These are phyloP conservation scores for Ovibos moschatus DNA, from an alignment of 2,113 vertebrate genomes.

Conservation along the genomic window DNA sequence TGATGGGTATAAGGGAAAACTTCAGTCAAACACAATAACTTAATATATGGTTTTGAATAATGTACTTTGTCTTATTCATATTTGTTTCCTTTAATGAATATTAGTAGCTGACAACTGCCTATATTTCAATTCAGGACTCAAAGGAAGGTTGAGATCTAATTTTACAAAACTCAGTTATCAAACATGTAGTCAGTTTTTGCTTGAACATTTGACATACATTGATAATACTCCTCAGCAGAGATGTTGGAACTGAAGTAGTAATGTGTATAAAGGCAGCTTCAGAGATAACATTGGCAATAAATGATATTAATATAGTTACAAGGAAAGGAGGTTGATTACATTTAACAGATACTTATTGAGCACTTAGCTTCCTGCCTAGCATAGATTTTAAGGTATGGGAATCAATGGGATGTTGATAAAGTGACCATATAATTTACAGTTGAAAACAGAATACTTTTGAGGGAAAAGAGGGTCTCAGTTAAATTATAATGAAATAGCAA, in stretches of 20 bases:
- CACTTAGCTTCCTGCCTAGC: not conserved
- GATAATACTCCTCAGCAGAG: not conserved
- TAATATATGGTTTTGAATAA: not conserved
- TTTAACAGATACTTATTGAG: slow-evolving; percentile 22
- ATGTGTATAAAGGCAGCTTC: not conserved
- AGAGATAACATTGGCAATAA: slow-evolving; percentile 11
- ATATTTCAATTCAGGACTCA: slow-evolving; percentile 14
- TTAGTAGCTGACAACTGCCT: not conserved
- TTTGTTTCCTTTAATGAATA: not conserved
- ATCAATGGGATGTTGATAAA: not conserved
- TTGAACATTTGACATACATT: slow-evolving; percentile 9
- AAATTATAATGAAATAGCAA: not conserved
- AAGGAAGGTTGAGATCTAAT: not conserved
- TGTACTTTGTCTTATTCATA: not conserved
- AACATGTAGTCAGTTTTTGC: not conserved
- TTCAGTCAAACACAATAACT: not conserved
- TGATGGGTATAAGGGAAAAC: not conserved
- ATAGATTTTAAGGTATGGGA: not conserved
- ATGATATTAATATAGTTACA: slow-evolving; percentile 21
- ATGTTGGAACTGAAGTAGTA: not conserved
- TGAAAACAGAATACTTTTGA: not conserved
- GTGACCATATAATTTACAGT: not conserved
- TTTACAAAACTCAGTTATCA: not conserved
- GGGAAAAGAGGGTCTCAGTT: not conserved
- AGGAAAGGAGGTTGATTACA: not conserved